These are phyloP conservation scores for Callospermophilus lateralis DNA, from an alignment of 2,113 vertebrate species.

Conservation along the genomic window DNA sequence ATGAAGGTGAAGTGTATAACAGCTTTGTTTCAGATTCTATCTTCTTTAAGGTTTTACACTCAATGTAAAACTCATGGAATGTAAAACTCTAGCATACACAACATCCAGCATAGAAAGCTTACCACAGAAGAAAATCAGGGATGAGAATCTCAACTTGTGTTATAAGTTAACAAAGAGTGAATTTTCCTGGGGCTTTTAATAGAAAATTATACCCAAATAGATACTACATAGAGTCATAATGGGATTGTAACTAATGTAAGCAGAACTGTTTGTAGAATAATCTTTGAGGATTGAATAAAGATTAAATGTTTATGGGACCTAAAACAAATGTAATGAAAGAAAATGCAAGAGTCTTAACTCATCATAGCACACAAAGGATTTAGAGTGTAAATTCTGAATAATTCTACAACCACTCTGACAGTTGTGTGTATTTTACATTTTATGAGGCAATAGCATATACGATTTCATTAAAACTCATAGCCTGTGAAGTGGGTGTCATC, in stretches of 20 bases:
- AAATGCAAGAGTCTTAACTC: neutral
- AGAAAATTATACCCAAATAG: neutral
- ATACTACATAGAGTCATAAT: neutral
- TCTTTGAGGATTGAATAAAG: neutral
- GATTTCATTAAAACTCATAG: slow-evolving; percentile 1
- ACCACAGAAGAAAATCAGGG: slow-evolving; percentile 12
- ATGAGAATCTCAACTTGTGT: neutral
- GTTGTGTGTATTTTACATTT: neutral
- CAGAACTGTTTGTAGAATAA: slow-evolving; percentile 26
- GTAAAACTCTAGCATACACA: neutral
- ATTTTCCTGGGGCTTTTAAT: slow-evolving; percentile 23
- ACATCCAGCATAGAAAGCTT: neutral
- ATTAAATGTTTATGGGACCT: slow-evolving; percentile 16
- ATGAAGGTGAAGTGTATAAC: neutral
- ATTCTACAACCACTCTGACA: neutral
- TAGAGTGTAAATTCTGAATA: neutral
- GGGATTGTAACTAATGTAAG: neutral
- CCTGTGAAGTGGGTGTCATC: neutral
- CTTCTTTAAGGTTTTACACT: neutral
- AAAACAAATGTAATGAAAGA: slow-evolving; percentile 28
- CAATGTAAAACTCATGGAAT: neutral
- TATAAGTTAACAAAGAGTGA: neutral
- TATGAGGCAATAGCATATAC: neutral
- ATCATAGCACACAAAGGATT: neutral
- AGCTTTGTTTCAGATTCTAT: neutral